Conservation (phyloP, 2,888 invertebrate species). For the Cyaniris semiargus region DNA sequence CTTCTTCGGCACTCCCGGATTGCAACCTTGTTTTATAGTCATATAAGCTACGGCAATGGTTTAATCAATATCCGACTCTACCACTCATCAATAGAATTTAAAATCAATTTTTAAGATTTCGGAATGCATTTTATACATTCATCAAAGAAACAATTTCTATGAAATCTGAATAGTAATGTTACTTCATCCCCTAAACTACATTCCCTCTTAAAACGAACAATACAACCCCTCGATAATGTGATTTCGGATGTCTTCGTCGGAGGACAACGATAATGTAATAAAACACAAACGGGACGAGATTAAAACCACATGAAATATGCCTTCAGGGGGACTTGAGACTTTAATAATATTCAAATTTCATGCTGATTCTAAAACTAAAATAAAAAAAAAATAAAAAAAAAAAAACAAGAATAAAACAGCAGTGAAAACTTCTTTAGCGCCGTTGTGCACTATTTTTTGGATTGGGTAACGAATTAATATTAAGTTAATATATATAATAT, state of each 20-base stretch:
- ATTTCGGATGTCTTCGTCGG: slow-evolving; percentile 10
- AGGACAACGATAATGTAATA: slow-evolving; percentile 23
- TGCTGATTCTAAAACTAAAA: background rate
- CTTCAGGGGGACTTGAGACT: background rate
- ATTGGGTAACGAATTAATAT: no score
- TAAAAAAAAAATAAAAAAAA: no score
- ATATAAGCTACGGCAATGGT: background rate
- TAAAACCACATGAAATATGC: slow-evolving; percentile 16
- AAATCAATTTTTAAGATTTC: background rate
- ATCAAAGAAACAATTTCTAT: background rate
- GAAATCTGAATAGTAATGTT: background rate
- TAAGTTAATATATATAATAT: no score
- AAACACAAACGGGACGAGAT: slow-evolving; percentile 24
- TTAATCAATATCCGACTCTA: background rate
- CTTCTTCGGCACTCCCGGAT: no score
- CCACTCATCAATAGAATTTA: background rate
- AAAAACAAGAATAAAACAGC: background rate
- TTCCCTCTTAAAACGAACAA: slow-evolving; percentile 4
- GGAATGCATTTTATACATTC: background rate
- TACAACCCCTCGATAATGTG: slow-evolving; percentile 12
- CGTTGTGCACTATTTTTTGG: no score
- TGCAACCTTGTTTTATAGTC: no score
- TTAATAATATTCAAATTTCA: slow-evolving; percentile 3
- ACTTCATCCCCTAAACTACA: background rate
- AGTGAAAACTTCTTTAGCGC: no score